Percentiles rank a stretch among this genome's conserved stretches.
Evolutionary conservation across 2,113 vertebrate species (phyloP).

Genomic region (Campylomormyrus tamandua): DNA sequence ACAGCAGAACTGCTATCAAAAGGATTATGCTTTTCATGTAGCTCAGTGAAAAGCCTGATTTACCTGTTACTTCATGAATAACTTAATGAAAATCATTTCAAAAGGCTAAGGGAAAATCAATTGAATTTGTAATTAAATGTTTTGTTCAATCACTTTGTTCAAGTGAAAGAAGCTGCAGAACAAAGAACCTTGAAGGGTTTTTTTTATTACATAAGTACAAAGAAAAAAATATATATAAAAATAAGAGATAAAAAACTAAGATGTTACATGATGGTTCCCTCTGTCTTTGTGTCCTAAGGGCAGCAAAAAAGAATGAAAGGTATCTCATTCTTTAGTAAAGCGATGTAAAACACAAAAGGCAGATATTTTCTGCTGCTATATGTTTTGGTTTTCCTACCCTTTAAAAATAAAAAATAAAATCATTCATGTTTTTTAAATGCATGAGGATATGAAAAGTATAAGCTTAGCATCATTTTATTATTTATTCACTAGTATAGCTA

Average conservation of each 20-base stretch:
- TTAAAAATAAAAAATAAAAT: background rate
- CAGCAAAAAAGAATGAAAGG: background rate
- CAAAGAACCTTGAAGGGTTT: background rate
- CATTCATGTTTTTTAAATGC: background rate
- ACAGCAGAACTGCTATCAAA: background rate
- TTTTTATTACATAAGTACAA: background rate
- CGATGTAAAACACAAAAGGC: background rate
- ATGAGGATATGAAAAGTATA: background rate
- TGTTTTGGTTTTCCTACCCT: background rate
- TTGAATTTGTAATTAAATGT: constrained; percentile 22
- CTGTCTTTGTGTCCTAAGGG: background rate
- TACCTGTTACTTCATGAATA: constrained; percentile 21
- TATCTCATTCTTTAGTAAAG: background rate
- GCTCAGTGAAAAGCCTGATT: background rate
- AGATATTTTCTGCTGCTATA: background rate
- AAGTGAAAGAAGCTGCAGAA: background rate
- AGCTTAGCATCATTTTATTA: background rate
- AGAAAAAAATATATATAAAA: background rate
- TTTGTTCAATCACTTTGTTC: constrained; percentile 10
- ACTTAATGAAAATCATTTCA: constrained; percentile 17
- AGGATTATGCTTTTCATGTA: constrained; percentile 2
- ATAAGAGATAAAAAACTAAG: background rate
- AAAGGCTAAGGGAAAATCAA: constrained; percentile 7
- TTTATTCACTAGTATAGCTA: background rate
- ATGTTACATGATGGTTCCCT: background rate